Percentiles rank a stretch among this genome's conserved stretches.
These are phyloP conservation scores for Sterrhoptilus dennistouni DNA, from an alignment of 2,113 vertebrate genomes.

Conservation along the genomic window DNA sequence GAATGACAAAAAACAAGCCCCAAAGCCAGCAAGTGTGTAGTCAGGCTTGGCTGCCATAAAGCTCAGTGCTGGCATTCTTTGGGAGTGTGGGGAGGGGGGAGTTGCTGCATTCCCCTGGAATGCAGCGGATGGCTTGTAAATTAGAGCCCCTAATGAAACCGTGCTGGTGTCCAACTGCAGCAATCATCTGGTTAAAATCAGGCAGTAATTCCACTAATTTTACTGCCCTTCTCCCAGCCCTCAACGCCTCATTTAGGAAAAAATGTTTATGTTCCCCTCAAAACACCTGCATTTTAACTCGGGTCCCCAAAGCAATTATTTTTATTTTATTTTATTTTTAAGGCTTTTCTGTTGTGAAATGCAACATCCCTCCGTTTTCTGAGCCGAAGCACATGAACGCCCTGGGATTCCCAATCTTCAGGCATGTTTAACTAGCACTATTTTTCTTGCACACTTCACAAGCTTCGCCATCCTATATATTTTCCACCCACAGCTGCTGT, in stretches of 20 bases:
- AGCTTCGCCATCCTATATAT: neutral
- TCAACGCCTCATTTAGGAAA: slow-evolving; percentile 95
- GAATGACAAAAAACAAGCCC: neutral
- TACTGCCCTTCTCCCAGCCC: slow-evolving; percentile 86
- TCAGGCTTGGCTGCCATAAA: slow-evolving; percentile 68
- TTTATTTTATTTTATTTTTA: slow-evolving; percentile 69
- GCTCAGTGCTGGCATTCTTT: slow-evolving; percentile 77
- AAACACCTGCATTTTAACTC: slow-evolving; percentile 93
- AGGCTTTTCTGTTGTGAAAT: slow-evolving; percentile 63
- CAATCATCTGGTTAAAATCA: slow-evolving; percentile 99
- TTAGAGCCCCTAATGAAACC: slow-evolving; percentile 97
- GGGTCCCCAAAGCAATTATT: slow-evolving; percentile 78
- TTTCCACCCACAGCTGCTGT: slow-evolving; percentile 45
- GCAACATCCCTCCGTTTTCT: slow-evolving; percentile 57
- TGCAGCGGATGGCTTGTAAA: slow-evolving; percentile 92
- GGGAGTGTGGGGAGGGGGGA: slow-evolving; percentile 74
- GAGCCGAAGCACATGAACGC: slow-evolving; percentile 25
- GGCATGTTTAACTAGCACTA: slow-evolving; percentile 5
- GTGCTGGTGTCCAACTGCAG: slow-evolving; percentile 91
- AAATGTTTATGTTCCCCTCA: slow-evolving; percentile 90
- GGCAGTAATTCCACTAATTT: slow-evolving; percentile 98
- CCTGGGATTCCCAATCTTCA: slow-evolving; percentile 47
- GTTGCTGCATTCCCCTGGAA: slow-evolving; percentile 84
- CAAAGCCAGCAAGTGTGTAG: neutral
- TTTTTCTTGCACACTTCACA: slow-evolving; percentile 17